phyloP scores from a whole-genome alignment of 2,888 invertebrate species.

The Glyphotaelius pellucidus region DNA sequence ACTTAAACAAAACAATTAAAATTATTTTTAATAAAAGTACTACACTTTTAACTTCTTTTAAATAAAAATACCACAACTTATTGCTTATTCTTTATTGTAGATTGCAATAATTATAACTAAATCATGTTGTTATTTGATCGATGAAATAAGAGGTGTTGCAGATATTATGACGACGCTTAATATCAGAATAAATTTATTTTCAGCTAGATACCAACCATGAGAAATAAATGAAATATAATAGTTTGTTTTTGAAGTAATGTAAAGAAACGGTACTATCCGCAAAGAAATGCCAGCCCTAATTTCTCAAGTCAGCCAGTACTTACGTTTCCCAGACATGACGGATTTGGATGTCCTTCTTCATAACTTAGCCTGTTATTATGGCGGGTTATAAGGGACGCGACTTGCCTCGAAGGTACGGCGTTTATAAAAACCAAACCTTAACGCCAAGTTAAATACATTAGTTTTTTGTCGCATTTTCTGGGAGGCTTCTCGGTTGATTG shows the following conservation, averaged over 20 bases:
- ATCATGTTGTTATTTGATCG: background rate
- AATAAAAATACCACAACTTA: too few species aligned
- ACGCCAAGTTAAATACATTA: background rate
- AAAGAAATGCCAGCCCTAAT: background rate
- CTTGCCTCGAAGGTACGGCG: constrained; percentile 29
- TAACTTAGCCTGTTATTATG: constrained; percentile 33
- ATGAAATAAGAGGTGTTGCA: background rate
- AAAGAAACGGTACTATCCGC: background rate
- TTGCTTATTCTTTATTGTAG: too few species aligned
- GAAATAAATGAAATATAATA: too few species aligned
- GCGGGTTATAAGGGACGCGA: constrained; percentile 44
- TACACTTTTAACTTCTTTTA: too few species aligned
- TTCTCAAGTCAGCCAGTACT: constrained; percentile 28
- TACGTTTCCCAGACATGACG: constrained; percentile 47
- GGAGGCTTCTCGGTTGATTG: background rate
- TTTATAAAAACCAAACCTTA: constrained; percentile 10
- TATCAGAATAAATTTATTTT: too few species aligned
- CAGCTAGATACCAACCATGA: too few species aligned
- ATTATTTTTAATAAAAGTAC: too few species aligned
- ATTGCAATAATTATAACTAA: background rate
- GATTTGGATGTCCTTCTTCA: constrained; percentile 46
- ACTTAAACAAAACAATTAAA: too few species aligned
- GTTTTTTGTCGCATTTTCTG: background rate
- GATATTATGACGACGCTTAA: too few species aligned
- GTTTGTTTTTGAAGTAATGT: too few species aligned